Evolutionary conservation across 2,113 vertebrate genomes (phyloP).

Genomic region (Neopipo cinnamomea): DNA sequence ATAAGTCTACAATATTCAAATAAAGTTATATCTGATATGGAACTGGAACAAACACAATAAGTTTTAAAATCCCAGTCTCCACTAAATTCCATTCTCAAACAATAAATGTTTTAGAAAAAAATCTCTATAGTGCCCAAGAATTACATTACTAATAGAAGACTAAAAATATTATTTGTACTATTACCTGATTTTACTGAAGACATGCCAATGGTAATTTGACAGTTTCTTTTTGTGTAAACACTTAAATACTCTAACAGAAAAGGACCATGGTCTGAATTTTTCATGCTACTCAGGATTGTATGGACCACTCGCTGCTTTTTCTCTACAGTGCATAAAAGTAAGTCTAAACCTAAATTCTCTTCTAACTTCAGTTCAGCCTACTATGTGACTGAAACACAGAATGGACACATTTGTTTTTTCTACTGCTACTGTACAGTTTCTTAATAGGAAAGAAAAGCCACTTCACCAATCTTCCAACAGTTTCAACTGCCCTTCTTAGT

Average conservation of each 20-base stretch:
- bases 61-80: not conserved
- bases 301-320: not conserved
- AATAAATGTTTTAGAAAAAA: not conserved
- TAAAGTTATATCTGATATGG: not conserved
- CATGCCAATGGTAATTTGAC: not conserved
- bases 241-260: not conserved
- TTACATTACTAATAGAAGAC: not conserved
- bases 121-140: not conserved
- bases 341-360: not conserved
- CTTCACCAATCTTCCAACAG: not conserved
- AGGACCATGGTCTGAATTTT: not conserved
- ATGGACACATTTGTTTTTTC: not conserved
- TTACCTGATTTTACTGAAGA: not conserved
- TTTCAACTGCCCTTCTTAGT: not conserved
- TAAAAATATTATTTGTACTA: not conserved
- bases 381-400: not conserved
- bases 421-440: not conserved
- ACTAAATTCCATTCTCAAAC: not conserved
- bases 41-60: not conserved
- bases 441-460: not conserved
- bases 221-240: not conserved
- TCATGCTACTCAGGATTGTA: not conserved
- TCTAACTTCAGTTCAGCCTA: not conserved
- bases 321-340: not conserved
- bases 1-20: not conserved